Evolutionary conservation across 2,888 invertebrate species (phyloP).

Genomic region (Helleia helle): DNA sequence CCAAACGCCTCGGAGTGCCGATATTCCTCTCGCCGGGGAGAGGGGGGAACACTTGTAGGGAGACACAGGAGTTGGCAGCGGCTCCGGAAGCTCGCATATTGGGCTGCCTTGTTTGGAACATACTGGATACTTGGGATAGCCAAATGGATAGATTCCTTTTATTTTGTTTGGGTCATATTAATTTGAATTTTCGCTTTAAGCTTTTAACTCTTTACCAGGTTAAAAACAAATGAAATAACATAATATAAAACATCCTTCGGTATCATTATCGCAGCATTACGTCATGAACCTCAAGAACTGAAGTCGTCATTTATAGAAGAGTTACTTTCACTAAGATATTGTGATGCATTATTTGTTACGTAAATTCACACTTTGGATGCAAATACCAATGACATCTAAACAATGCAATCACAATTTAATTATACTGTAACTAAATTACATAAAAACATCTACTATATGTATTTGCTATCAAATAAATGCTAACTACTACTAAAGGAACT

Average conservation of each 20-base stretch:
- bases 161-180: constrained; percentile 9
- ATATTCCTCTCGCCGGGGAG: constrained; percentile 22
- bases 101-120: constrained; percentile 54
- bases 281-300: too few relatives aligned
- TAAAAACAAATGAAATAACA: too few relatives aligned
- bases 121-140: constrained; percentile 39
- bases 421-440: neutral
- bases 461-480: too few relatives aligned
- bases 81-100: constrained; percentile 53
- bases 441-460: too few relatives aligned
- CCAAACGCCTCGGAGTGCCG: constrained; percentile 31
- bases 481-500: neutral
- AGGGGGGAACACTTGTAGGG: constrained; percentile 28
- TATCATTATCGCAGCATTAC: neutral
- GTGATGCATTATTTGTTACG: too few relatives aligned
- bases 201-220: too few relatives aligned
- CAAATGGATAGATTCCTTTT: constrained; percentile 51
- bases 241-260: neutral
- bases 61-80: constrained; percentile 49
- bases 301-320: neutral
- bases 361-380: too few relatives aligned
- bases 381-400: too few relatives aligned
- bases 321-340: too few relatives aligned
- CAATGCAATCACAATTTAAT: too few relatives aligned
- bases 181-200: neutral